These are phyloP conservation scores for Drosophila neoperkinsi DNA, from an alignment of 2,888 invertebrate genomes.

Conservation along the genomic window DNA sequence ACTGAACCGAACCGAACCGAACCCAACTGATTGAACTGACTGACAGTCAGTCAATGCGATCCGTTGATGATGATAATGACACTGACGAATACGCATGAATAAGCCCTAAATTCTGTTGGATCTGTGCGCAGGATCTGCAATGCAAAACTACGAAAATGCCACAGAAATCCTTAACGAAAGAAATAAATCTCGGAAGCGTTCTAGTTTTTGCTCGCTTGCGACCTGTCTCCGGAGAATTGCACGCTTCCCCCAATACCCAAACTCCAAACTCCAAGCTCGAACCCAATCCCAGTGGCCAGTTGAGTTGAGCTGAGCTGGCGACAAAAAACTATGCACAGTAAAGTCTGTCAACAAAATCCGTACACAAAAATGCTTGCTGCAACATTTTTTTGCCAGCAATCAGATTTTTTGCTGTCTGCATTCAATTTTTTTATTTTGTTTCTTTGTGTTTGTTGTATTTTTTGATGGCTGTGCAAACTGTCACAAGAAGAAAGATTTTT, in stretches of 20 bases:
- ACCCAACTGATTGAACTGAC: slow-evolving; percentile 15
- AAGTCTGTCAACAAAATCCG: slow-evolving; percentile 61
- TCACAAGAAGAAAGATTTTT: slow-evolving; percentile 62
- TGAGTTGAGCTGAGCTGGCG: slow-evolving; percentile 30
- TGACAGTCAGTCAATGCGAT: slow-evolving; percentile 49
- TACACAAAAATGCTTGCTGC: slow-evolving; percentile 69
- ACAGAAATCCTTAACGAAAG: slow-evolving; percentile 76
- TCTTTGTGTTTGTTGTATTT: slow-evolving; percentile 17
- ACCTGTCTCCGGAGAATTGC: slow-evolving; percentile 78
- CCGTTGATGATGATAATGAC: slow-evolving; percentile 47
- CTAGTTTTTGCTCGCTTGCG: slow-evolving; percentile 69
- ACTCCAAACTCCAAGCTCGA: neutral
- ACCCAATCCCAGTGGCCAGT: slow-evolving; percentile 12
- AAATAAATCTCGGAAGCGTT: slow-evolving; percentile 74
- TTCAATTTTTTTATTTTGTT: slow-evolving; percentile 29
- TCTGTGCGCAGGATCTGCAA: slow-evolving; percentile 69
- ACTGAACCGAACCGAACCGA: slow-evolving; percentile 7
- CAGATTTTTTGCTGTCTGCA: slow-evolving; percentile 49
- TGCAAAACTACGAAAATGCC: slow-evolving; percentile 67
- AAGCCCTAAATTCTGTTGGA: slow-evolving; percentile 33
- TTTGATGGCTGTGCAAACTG: slow-evolving; percentile 50
- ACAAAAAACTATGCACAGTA: slow-evolving; percentile 52
- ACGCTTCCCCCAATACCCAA: slow-evolving; percentile 51
- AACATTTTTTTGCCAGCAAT: slow-evolving; percentile 61
- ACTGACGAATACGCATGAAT: slow-evolving; percentile 58